phyloP scores from a whole-genome alignment of 2,797 vertebrate genomes.

The Botia almorhae region DNA sequence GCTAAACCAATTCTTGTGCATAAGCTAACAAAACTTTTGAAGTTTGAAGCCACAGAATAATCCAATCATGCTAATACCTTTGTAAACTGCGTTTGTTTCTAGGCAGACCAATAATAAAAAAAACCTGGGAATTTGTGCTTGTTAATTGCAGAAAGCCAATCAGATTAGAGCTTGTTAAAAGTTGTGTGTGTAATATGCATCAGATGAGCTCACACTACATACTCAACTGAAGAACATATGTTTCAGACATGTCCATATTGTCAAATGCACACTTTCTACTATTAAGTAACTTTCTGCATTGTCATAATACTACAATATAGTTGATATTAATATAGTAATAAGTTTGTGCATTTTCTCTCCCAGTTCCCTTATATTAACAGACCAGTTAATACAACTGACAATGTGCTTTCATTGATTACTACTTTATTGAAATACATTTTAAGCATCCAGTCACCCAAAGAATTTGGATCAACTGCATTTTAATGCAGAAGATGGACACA shows the following conservation, averaged over 20 bases:
- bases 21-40: too few relatives aligned
- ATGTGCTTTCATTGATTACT: background rate
- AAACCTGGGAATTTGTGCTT: too few relatives aligned
- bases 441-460: background rate
- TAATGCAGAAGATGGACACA: background rate
- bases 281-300: background rate
- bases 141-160: too few relatives aligned
- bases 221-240: too few relatives aligned
- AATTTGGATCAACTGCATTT: constrained; percentile 1
- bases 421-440: background rate
- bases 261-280: background rate
- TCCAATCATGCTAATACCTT: too few relatives aligned
- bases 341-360: background rate
- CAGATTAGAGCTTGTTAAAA: too few relatives aligned
- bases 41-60: too few relatives aligned
- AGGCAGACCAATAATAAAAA: too few relatives aligned
- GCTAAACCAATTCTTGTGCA: too few relatives aligned
- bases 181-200: background rate
- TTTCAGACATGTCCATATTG: background rate
- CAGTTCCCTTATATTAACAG: too few relatives aligned
- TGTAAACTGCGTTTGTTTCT: too few relatives aligned
- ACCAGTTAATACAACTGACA: background rate
- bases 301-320: background rate
- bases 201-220: background rate
- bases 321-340: too few relatives aligned